These are phyloP conservation scores for Eilema caniola DNA, from an alignment of 2,888 invertebrate species.

Conservation along the genomic window DNA sequence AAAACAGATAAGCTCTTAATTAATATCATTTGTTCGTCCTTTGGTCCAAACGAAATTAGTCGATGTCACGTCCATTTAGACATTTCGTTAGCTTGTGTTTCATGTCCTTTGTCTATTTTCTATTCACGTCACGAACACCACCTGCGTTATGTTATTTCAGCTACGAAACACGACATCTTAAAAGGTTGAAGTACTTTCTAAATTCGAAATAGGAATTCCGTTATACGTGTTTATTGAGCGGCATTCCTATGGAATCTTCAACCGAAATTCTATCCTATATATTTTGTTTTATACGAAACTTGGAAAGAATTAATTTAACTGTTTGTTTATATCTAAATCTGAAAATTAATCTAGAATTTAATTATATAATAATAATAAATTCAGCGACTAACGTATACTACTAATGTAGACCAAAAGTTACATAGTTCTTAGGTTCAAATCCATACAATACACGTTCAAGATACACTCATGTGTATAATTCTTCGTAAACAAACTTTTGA, in stretches of 20 bases:
- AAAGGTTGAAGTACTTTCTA: not conserved
- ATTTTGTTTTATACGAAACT: not conserved
- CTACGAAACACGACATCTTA: not conserved
- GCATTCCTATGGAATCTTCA: not conserved
- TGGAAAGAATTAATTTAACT: not conserved
- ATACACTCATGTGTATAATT: too few relatives aligned
- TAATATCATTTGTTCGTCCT: constrained; percentile 1
- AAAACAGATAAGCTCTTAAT: not conserved
- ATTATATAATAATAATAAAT: not conserved
- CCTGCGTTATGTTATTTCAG: not conserved
- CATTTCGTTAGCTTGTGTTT: not conserved
- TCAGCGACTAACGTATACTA: too few relatives aligned
- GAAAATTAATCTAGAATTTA: not conserved
- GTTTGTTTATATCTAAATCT: not conserved
- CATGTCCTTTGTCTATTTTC: constrained; percentile 3
- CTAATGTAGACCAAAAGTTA: too few relatives aligned
- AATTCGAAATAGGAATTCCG: not conserved
- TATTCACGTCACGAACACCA: constrained; percentile 2
- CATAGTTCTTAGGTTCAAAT: too few relatives aligned
- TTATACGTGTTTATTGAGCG: not conserved
- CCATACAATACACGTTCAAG: too few relatives aligned
- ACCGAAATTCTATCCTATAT: not conserved
- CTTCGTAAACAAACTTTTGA: too few relatives aligned
- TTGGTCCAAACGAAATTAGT: not conserved
- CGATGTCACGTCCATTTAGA: not conserved